A percentile compares a stretch with the other conserved stretches of the same genome.
phyloP scores from a whole-genome alignment of 2,888 invertebrate species.

The Synanthedon vespiformis region DNA sequence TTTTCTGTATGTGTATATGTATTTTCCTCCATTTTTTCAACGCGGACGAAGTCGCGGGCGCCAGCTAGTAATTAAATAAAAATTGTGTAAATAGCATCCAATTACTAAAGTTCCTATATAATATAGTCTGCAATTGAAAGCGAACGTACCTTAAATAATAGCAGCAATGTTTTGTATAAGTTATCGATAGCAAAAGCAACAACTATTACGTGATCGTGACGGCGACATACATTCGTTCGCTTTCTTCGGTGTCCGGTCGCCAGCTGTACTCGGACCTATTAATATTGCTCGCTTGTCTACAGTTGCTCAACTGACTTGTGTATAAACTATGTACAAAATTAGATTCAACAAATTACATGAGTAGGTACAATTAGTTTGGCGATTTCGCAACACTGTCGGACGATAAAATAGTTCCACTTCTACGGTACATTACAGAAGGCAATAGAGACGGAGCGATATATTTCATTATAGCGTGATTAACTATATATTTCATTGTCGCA shows the following conservation, averaged over 20 bases:
- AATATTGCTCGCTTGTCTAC: background rate
- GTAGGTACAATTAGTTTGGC: too few species aligned
- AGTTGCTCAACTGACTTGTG: background rate
- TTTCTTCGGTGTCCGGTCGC: conserved; percentile 5
- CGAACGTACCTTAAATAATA: background rate
- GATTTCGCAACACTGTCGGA: too few species aligned
- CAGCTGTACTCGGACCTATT: conserved; percentile 1
- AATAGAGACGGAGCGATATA: too few species aligned
- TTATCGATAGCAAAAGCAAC: background rate
- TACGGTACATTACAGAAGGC: too few species aligned
- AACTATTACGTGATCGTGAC: conserved; percentile 3
- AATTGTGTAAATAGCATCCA: too few species aligned
- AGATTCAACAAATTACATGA: background rate
- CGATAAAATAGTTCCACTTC: too few species aligned
- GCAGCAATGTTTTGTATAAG: background rate
- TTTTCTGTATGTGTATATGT: too few species aligned
- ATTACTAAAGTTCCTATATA: background rate
- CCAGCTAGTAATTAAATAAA: too few species aligned
- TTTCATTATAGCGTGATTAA: too few species aligned
- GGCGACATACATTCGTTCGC: conserved; percentile 2
- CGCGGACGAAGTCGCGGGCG: too few species aligned
- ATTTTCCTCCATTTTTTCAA: too few species aligned
- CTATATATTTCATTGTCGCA: too few species aligned
- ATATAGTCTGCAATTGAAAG: background rate
- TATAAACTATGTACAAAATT: background rate